Evolutionary conservation across 1,140 invertebrate genomes (phyloP).

Genomic region (Mya arenaria): DNA sequence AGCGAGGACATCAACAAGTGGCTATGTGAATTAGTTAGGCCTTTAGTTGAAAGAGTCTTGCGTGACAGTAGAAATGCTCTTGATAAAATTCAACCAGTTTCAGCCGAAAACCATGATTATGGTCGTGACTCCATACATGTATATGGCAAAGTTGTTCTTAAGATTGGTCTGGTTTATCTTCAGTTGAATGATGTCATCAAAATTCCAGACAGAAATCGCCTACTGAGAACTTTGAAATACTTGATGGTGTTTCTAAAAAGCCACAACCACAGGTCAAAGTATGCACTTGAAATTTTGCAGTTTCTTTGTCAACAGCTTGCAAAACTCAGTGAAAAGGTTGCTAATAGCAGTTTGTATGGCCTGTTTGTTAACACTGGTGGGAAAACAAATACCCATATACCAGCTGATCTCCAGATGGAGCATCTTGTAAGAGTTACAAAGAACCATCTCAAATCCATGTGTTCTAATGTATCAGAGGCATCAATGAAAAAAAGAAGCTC

Average conservation of each 20-base stretch:
- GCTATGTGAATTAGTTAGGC: not conserved
- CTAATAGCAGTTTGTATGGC: conserved; percentile 9
- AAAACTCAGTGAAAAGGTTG: conserved; percentile 19
- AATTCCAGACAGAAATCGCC: conserved; percentile 32
- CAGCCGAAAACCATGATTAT: not conserved
- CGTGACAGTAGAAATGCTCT: not conserved
- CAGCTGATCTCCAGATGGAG: conserved; percentile 37
- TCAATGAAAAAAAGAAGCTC: conserved; percentile 16
- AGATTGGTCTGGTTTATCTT: conserved; percentile 38
- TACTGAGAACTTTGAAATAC: conserved; percentile 44
- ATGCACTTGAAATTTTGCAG: conserved; percentile 53
- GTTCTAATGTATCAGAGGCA: too few relatives aligned
- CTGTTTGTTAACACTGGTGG: conserved; percentile 38
- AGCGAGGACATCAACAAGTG: conserved; percentile 31
- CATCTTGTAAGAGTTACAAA: conserved; percentile 27
- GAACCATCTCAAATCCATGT: conserved; percentile 19
- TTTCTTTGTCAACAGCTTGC: conserved; percentile 23
- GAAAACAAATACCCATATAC: too few relatives aligned
- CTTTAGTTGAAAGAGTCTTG: conserved; percentile 5
- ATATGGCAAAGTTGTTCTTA: conserved; percentile 28
- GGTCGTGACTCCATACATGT: not conserved
- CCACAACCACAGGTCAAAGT: conserved; percentile 60
- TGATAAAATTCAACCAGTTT: too few relatives aligned
- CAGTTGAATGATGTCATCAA: conserved; percentile 20
- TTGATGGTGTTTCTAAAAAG: conserved; percentile 53